Evolutionary conservation across 92 coral and sea anemone species (phyloP).

Genomic region (Porites lobata): DNA sequence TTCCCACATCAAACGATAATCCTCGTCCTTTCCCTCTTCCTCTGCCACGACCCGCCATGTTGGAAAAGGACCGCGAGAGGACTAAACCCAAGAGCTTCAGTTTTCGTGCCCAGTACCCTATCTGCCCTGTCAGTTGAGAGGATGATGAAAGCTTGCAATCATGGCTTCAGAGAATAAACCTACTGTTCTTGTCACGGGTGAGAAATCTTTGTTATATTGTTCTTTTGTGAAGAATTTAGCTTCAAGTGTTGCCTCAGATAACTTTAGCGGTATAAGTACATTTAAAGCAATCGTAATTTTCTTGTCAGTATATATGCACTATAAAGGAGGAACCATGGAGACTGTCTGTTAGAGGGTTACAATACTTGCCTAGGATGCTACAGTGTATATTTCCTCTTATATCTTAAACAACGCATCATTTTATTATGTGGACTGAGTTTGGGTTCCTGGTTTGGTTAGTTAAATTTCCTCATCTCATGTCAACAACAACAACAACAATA

Average conservation of each 20-base stretch:
- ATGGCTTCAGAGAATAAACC: conserved; percentile 55
- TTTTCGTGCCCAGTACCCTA: neutral
- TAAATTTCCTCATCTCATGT: too few relatives aligned
- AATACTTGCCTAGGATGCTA: too few relatives aligned
- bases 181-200: conserved; percentile 88
- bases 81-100: conserved; percentile 9
- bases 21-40: conserved; percentile 95
- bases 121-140: neutral
- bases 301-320: too few relatives aligned
- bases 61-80: neutral
- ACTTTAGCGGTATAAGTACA: too few relatives aligned
- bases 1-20: conserved; percentile 87
- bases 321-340: too few relatives aligned
- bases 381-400: too few relatives aligned
- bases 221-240: neutral
- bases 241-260: neutral
- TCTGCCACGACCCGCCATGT: conserved; percentile 99
- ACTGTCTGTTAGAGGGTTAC: too few relatives aligned
- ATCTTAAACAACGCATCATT: too few relatives aligned
- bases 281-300: too few relatives aligned
- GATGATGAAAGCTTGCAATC: neutral
- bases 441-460: too few relatives aligned
- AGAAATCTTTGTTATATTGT: neutral
- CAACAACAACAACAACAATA: too few relatives aligned
- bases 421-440: too few relatives aligned